A percentile compares a stretch with the other conserved stretches of the same genome.
phyloP scores from a whole-genome alignment of 2,113 vertebrate species.

The Macaca fascicularis region DNA sequence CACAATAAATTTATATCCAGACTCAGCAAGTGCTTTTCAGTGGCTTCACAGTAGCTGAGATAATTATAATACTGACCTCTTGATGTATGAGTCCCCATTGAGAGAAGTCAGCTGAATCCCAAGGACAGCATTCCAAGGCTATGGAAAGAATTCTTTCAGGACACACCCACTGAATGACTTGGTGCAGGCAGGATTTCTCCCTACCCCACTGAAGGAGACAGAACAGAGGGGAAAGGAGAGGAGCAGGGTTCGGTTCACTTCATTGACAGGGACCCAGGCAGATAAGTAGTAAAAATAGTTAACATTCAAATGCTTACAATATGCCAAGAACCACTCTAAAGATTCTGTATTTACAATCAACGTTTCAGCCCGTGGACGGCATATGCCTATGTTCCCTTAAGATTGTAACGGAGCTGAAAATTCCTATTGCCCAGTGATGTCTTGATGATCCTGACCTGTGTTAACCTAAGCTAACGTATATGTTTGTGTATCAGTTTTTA shows the following conservation, averaged over 20 bases:
- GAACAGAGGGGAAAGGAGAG: background rate
- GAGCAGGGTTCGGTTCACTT: background rate
- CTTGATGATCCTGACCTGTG: background rate
- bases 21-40: background rate
- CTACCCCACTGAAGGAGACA: background rate
- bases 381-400: accelerated
- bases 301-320: background rate
- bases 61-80: slow-evolving; percentile 13
- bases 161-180: background rate
- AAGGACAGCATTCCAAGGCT: background rate
- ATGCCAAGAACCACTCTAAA: background rate
- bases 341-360: too few relatives aligned
- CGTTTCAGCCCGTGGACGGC: background rate
- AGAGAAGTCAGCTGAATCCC: slow-evolving; percentile 33
- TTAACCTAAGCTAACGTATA: background rate
- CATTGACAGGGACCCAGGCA: background rate
- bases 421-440: background rate
- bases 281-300: background rate
- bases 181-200: background rate
- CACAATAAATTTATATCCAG: slow-evolving; percentile 40
- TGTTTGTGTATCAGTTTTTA: background rate
- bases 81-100: background rate
- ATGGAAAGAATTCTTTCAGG: slow-evolving; percentile 25
- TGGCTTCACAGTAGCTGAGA: slow-evolving; percentile 11
- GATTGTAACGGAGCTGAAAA: background rate